Evolutionary conservation across 2,888 invertebrate genomes (phyloP), one percentile per base, ranked within the genome.

Genomic region (Caenorhabditis japonica): DNA sequence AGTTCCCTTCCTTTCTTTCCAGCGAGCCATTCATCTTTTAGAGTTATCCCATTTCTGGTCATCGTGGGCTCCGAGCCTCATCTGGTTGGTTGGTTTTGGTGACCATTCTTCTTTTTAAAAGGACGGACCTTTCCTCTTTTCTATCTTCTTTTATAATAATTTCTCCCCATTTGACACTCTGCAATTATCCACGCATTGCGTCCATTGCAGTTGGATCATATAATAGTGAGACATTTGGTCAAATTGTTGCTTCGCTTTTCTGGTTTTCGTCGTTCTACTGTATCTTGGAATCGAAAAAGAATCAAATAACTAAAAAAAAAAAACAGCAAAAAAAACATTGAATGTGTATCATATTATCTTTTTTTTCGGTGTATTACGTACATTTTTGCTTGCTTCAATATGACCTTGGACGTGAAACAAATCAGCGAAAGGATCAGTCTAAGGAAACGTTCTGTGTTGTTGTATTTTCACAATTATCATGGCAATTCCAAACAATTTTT

Each of bases 161-260:
- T 33, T 38, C 8, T 38, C 19, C 17, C 19, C 19, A 66, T 66
- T 58, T 66, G 66, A 66, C 56, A 66, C 66, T 47, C 66, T 34
- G 51, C 66, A 66, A 66, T 66, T 66, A 66, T 66, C 56, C n/a
- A n/a, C n/a, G n/a, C n/a, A n/a, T n/a, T n/a, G n/a, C n/a, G n/a
- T n/a, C n/a, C n/a, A n/a, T n/a, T n/a, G n/a, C n/a, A n/a, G 46
- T 41, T 49, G 56, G 41, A 56, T 64, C 55, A 56, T 56, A 56
- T 64, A 64, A 64, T 64, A 64, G 64, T 64, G 51, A 58, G 66
- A 58, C 66, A 66, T 66, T 66, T 66, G 66, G 66, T 66, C 66
- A 66, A 66, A 66, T 56, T 66, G 64, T 62, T 39, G 53, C 46
- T 38, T 5, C 30, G 30, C 10, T 30, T 30, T 30, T 30, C 30